These are phyloP conservation scores for Corydoras maculifer DNA, from an alignment of 2,113 vertebrate genomes.

Conservation along the genomic window DNA sequence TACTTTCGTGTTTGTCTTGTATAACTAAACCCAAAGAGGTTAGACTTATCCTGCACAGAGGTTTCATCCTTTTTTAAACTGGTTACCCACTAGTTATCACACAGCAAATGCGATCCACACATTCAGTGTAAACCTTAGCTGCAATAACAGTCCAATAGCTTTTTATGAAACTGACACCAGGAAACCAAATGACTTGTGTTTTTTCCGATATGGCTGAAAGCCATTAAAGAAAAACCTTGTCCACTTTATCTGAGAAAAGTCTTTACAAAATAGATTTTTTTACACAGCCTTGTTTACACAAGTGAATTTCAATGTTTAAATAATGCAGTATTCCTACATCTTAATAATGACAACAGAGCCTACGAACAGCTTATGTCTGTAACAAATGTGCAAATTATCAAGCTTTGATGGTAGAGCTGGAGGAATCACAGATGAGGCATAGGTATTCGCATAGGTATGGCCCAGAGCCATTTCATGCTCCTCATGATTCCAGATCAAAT, in stretches of 20 bases:
- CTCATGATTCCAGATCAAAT: neutral
- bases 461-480: neutral
- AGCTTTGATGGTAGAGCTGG: neutral
- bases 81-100: too few species aligned
- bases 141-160: too few species aligned
- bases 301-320: constrained; percentile 14
- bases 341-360: constrained; percentile 16
- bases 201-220: neutral
- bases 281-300: constrained; percentile 17
- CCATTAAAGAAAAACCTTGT: neutral
- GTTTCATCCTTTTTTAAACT: too few species aligned
- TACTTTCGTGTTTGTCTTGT: neutral
- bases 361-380: constrained; percentile 13
- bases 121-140: too few species aligned
- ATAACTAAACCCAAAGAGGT: neutral
- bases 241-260: constrained; percentile 14
- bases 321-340: constrained; percentile 6
- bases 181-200: too few species aligned
- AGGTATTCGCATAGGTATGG: neutral
- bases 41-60: neutral
- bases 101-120: too few species aligned
- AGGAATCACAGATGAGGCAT: neutral
- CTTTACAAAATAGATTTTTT: constrained; percentile 33
- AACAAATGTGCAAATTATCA: constrained; percentile 22
- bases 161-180: too few species aligned